Evolutionary conservation across 1,140 invertebrate species (phyloP).

Genomic region (Bradynema listronoti): DNA sequence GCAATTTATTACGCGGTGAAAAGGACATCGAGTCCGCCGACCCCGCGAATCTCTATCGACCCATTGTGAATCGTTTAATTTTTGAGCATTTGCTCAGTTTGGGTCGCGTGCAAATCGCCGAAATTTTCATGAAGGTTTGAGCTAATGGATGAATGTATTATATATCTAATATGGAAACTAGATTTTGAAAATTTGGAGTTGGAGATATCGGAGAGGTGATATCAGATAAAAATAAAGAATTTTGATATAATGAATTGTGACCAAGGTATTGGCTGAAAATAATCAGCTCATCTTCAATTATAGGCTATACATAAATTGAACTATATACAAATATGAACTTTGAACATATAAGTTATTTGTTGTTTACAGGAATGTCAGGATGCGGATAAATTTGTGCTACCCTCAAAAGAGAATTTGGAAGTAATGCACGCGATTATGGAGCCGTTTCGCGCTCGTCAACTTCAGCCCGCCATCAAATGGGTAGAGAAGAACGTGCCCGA

Average conservation of each 20-base stretch:
- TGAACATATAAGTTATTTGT: too few species aligned
- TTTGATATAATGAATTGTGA: too few species aligned
- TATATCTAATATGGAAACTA: too few species aligned
- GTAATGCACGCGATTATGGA: conserved; percentile 31
- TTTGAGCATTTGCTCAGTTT: conserved; percentile 46
- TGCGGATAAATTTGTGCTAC: conserved; percentile 13
- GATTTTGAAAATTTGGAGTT: conserved; percentile 17
- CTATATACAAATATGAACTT: too few species aligned
- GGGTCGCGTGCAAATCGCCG: conserved; percentile 42
- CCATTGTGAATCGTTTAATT: conserved; percentile 46
- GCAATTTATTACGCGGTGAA: conserved; percentile 37
- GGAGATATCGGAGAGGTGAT: too few species aligned
- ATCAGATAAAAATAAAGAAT: too few species aligned
- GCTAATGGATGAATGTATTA: too few species aligned
- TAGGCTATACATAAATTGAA: too few species aligned
- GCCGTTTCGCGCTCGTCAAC: conserved; percentile 30
- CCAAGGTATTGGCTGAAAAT: too few species aligned
- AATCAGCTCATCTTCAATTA: too few species aligned
- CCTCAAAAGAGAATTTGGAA: conserved; percentile 19
- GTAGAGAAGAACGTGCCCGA: conserved; percentile 30
- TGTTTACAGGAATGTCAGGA: too few species aligned
- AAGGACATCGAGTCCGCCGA: conserved; percentile 38
- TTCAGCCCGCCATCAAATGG: conserved; percentile 43
- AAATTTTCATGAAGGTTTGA: conserved; percentile 45
- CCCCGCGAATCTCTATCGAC: conserved; percentile 27